Percentiles rank a stretch among this genome's conserved stretches.
Conservation (phyloP, 2,113 vertebrate genomes). For the Pseudolaguvia tuberculata region DNA sequence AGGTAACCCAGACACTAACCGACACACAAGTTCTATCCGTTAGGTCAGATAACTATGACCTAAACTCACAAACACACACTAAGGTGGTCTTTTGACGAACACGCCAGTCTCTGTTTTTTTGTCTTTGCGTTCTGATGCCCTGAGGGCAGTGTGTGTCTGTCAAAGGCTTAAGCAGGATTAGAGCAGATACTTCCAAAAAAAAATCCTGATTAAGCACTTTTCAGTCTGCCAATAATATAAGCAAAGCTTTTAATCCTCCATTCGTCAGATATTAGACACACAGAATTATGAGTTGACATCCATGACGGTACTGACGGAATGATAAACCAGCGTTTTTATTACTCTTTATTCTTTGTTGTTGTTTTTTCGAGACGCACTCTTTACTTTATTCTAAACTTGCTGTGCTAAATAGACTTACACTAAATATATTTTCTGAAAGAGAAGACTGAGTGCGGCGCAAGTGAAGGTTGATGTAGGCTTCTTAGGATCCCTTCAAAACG, state of each 20-base stretch:
- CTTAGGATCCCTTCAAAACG: too few species aligned
- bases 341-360: neutral
- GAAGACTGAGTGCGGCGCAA: too few species aligned
- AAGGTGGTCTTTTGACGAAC: neutral
- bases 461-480: too few species aligned
- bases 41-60: neutral
- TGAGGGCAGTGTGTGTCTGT: constrained; percentile 29
- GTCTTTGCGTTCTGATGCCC: constrained; percentile 43
- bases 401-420: neutral
- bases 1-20: constrained; percentile 74
- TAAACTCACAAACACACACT: neutral
- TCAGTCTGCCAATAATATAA: neutral
- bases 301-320: neutral
- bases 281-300: neutral
- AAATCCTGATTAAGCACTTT: constrained; percentile 3
- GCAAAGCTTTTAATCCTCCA: neutral
- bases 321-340: neutral
- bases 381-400: neutral
- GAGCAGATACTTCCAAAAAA: constrained; percentile 23
- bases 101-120: constrained; percentile 40
- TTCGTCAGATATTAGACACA: neutral
- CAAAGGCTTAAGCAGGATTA: constrained; percentile 11
- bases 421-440: too few species aligned
- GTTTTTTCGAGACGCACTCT: neutral
- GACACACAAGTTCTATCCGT: neutral